Conservation (phyloP, 1,140 invertebrate genomes). For the Druon quercuslanigerum region DNA sequence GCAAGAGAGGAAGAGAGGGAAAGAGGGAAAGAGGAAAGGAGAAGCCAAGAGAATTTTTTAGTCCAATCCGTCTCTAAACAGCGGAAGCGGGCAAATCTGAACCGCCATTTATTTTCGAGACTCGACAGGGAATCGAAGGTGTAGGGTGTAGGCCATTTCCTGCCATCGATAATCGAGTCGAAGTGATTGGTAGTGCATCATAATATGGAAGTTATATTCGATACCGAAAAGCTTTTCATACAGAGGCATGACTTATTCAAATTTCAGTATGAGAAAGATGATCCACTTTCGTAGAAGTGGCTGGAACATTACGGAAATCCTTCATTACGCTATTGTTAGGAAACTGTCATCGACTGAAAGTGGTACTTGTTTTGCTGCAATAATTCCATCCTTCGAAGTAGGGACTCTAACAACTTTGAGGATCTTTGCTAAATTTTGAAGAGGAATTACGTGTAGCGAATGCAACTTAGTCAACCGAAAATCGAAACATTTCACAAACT, state of each 20-base stretch:
- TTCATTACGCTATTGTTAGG: constrained; percentile 14
- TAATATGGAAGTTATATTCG: constrained; percentile 20
- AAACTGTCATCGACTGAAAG: constrained; percentile 11
- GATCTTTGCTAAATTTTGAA: constrained; percentile 24
- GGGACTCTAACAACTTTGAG: not conserved
- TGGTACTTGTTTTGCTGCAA: constrained; percentile 7
- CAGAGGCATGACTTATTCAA: too few relatives aligned
- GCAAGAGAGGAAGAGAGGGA: not conserved
- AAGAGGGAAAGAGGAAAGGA: not conserved
- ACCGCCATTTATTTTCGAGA: constrained; percentile 9
- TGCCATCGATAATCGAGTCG: constrained; percentile 19
- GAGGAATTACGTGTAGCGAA: constrained; percentile 1
- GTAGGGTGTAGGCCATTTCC: constrained; percentile 23
- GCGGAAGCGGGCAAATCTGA: constrained; percentile 20
- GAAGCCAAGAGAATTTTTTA: constrained; percentile 2
- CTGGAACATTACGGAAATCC: not conserved
- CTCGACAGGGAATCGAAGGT: constrained; percentile 11
- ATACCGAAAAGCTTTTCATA: not conserved
- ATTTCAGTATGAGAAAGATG: not conserved
- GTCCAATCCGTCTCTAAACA: not conserved
- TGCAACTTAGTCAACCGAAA: constrained; percentile 1
- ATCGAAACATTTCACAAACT: not conserved
- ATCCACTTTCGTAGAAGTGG: not conserved
- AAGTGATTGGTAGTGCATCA: constrained; percentile 22
- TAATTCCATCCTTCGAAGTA: not conserved